Evolutionary conservation across 2,888 invertebrate genomes (phyloP).

Genomic region (Philereme transversata): DNA sequence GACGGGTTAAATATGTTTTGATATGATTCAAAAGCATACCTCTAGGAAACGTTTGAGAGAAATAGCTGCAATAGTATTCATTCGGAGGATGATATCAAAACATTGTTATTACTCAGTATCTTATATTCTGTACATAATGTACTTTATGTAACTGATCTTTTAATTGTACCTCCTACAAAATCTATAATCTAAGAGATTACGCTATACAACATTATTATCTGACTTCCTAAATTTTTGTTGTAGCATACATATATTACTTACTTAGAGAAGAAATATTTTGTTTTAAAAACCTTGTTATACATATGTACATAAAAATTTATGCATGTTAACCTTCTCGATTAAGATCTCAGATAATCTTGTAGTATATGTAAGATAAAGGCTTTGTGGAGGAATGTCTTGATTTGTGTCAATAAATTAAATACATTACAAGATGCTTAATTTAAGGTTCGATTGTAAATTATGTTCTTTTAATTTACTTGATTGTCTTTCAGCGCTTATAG

Average conservation of each 20-base stretch:
- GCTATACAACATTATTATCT: no score
- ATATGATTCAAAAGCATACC: constrained; percentile 23
- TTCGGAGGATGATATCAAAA: constrained; percentile 23
- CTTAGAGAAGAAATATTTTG: no score
- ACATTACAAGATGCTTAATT: constrained; percentile 1
- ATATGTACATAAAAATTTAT: no score
- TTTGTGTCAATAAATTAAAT: constrained; percentile 16
- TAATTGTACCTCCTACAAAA: constrained; percentile 5
- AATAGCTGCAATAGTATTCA: constrained; percentile 4
- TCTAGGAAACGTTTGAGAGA: neutral
- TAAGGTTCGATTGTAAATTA: constrained; percentile 6
- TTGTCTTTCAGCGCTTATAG: constrained; percentile 35
- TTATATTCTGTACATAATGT: constrained; percentile 24
- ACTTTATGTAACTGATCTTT: neutral
- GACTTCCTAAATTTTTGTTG: no score
- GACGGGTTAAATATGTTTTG: constrained; percentile 38
- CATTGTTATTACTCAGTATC: constrained; percentile 9
- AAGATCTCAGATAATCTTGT: no score
- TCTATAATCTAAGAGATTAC: neutral
- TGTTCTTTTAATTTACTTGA: constrained; percentile 2
- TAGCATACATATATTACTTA: no score
- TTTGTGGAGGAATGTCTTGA: neutral
- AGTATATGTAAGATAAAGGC: no score
- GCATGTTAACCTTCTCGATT: no score
- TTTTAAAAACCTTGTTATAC: no score